Evolutionary conservation across 2,113 vertebrate genomes (phyloP).

Genomic region (Nyctibius bracteatus): DNA sequence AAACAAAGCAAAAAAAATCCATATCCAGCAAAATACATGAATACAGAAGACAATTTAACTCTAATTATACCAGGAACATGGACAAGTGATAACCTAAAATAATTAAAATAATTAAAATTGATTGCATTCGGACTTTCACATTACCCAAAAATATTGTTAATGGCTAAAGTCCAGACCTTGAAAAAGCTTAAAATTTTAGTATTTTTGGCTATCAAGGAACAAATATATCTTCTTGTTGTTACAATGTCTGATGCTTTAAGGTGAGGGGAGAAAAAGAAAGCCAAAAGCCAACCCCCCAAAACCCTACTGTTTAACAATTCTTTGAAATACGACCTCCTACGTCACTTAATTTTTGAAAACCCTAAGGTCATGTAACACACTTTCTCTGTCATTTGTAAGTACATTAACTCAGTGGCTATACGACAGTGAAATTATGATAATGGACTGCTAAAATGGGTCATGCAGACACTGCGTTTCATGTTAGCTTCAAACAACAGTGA

Average conservation of each 20-base stretch:
- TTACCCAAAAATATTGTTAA: slow-evolving; percentile 33
- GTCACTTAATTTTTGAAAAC: slow-evolving; percentile 88
- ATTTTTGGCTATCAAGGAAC: slow-evolving; percentile 56
- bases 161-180: slow-evolving; percentile 40
- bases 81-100: not conserved
- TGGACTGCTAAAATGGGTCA: slow-evolving; percentile 88
- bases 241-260: slow-evolving; percentile 23
- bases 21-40: not conserved
- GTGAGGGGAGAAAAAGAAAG: slow-evolving; percentile 21
- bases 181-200: slow-evolving; percentile 31
- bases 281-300: not conserved
- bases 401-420: slow-evolving; percentile 87
- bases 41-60: not conserved
- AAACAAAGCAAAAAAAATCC: not conserved
- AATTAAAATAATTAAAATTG: not conserved
- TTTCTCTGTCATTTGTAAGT: slow-evolving; percentile 91
- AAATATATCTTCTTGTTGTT: slow-evolving; percentile 53
- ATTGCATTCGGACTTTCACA: not conserved
- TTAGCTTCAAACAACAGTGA: slow-evolving; percentile 80
- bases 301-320: slow-evolving; percentile 67
- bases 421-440: slow-evolving; percentile 90
- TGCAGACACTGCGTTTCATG: slow-evolving; percentile 78
- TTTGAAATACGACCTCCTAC: slow-evolving; percentile 80
- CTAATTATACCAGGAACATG: not conserved
- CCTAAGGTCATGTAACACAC: slow-evolving; percentile 88